Evolutionary conservation across 2,888 invertebrate species (phyloP).

Genomic region (Agrenia bidenticulata): DNA sequence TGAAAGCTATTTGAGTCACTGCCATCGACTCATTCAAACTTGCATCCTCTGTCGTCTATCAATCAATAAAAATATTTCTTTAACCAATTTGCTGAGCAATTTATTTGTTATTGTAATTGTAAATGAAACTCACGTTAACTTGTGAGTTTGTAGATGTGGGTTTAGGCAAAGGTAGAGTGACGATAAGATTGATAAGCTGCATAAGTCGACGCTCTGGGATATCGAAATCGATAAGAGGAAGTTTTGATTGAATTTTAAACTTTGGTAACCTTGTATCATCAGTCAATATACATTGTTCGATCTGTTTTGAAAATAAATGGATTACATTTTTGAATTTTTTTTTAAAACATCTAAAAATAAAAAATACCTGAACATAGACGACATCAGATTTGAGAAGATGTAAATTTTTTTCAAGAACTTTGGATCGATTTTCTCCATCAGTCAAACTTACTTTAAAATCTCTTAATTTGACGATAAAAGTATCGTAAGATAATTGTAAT

Average conservation of each 20-base stretch:
- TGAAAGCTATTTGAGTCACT: not conserved
- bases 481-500: slow-evolving; percentile 79
- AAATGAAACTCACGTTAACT: slow-evolving; percentile 18
- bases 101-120: no score
- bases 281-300: slow-evolving; percentile 77
- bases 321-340: no score
- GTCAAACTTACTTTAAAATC: slow-evolving; percentile 72
- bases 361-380: slow-evolving; percentile 70
- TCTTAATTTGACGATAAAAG: slow-evolving; percentile 74
- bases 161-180: slow-evolving; percentile 71
- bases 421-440: not conserved
- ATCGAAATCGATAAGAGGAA: slow-evolving; percentile 59
- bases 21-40: not conserved
- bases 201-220: slow-evolving; percentile 59
- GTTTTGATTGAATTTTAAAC: slow-evolving; percentile 67
- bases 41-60: not conserved
- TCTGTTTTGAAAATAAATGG: no score
- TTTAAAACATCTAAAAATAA: no score
- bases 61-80: no score
- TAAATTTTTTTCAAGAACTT: slow-evolving; percentile 56
- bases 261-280: slow-evolving; percentile 89
- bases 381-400: slow-evolving; percentile 75
- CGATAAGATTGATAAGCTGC: slow-evolving; percentile 60
- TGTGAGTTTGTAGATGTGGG: slow-evolving; percentile 56
- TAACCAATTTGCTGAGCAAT: no score